phyloP scores from a whole-genome alignment of 2,113 vertebrate genomes.

The Ictalurus furcatus region DNA sequence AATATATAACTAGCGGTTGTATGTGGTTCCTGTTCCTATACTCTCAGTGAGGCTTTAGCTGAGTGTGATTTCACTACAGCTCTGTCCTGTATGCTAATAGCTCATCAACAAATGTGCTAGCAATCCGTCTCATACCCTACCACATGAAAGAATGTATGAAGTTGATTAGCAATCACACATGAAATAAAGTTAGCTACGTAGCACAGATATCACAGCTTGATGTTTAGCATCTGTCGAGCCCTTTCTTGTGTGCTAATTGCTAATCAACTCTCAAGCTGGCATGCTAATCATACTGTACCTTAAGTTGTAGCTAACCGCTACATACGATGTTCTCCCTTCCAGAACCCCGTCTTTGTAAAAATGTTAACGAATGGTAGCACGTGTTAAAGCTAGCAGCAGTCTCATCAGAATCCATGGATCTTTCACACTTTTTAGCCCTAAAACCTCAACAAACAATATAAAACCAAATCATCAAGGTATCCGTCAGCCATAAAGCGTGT shows the following conservation, averaged over 20 bases:
- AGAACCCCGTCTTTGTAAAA: background rate
- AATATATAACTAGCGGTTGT: background rate
- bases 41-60: background rate
- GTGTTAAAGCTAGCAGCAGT: background rate
- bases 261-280: background rate
- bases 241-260: background rate
- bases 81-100: background rate
- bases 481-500: conserved; percentile 23
- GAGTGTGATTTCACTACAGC: background rate
- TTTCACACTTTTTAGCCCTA: background rate
- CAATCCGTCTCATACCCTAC: background rate
- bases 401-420: background rate
- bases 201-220: background rate
- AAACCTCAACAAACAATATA: conserved; percentile 47
- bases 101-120: background rate
- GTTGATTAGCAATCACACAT: background rate
- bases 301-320: background rate
- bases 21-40: background rate
- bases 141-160: background rate
- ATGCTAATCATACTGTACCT: background rate
- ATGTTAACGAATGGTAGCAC: background rate
- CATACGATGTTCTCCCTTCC: background rate
- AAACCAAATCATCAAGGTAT: conserved; percentile 18
- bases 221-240: background rate
- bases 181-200: background rate